Base-by-base conservation (phyloP, 2,888 invertebrate species). In the Eristalis tenax region DNA sequence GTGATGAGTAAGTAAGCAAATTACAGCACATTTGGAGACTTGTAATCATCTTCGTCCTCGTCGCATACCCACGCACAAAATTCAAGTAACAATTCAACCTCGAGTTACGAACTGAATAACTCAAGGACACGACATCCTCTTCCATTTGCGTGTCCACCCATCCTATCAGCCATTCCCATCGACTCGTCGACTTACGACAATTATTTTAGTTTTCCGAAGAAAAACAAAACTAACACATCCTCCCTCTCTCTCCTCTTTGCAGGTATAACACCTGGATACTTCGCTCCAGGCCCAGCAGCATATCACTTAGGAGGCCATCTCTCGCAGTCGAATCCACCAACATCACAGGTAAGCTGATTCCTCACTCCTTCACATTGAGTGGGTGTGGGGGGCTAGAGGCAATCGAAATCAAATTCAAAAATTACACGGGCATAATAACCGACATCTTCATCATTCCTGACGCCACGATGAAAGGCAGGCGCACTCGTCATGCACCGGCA, bases 301-400 rank as follows among this genome's bases (percentile, higher is more conserved):
- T 93, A 93, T 91, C 93, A 93, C 89, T 91, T 93, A 91, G 92
- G 93, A 90, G 93, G 93, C 90, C 93, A 93, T 91, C 91, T 93
- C 90, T 91, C 92, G 89, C 93, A 93, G 90, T 90, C 93, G 89
- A 93, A 91, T 90, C 90, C 93, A 89, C 92, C 92, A 89, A 90
- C 93, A 90, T 91, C 92, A 90, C 93, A 93, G 93, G 93, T 93
- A 91, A 93, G 91, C 90, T 23, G 59, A 11, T 74, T 10, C n/a
- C 6, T 11, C 4, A 13, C 61, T 23, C 43, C 28, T 22, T 18
- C n/a, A 23, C 18, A 4, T 2, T 5, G 43, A n/a, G 43, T 6
- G 43, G 18, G 50, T 50, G 50, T 18, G 18, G 50, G 50, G 18
- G 18, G 8, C 0, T 18, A 18, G 6, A 5, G 50, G 8, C 18